Conservation (phyloP, 1,140 invertebrate genomes). For the Trachelipus rathkii region DNA sequence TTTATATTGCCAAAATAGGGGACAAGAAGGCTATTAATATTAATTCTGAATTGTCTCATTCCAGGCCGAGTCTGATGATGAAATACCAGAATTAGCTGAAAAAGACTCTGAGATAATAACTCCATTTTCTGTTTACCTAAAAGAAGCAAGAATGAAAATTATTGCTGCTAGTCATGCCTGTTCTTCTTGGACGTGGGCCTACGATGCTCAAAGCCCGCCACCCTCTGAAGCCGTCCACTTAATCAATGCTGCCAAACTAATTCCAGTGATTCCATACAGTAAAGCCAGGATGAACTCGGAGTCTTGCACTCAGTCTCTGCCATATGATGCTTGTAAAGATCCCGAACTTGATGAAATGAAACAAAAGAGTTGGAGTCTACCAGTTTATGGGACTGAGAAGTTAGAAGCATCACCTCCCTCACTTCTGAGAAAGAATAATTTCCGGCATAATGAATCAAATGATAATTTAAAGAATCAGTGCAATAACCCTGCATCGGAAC, state of each 20-base stretch:
- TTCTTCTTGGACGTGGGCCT: constrained; percentile 68
- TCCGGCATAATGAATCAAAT: too few species aligned
- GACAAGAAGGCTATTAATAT: too few species aligned
- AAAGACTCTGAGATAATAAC: neutral
- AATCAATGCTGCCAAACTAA: constrained; percentile 38
- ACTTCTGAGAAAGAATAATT: too few species aligned
- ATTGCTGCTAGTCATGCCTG: constrained; percentile 67
- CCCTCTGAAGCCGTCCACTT: constrained; percentile 45
- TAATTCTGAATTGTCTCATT: too few species aligned
- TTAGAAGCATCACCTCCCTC: constrained; percentile 22
- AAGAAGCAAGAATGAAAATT: constrained; percentile 71
- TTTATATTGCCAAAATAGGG: too few species aligned
- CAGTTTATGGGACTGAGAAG: constrained; percentile 21
- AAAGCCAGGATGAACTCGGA: constrained; percentile 40
- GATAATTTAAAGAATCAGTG: too few species aligned
- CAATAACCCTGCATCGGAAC: constrained; percentile 38
- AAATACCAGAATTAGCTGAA: too few species aligned
- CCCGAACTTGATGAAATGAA: neutral
- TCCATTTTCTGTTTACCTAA: constrained; percentile 26
- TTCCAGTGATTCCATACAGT: constrained; percentile 29
- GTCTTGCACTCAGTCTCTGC: constrained; percentile 18
- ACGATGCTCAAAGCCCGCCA: constrained; percentile 61
- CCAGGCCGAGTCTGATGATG: too few species aligned
- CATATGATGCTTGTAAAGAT: constrained; percentile 1
- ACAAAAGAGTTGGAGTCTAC: constrained; percentile 22